Percentiles rank a stretch among this genome's conserved stretches.
phyloP scores from a whole-genome alignment of 2,888 invertebrate species.

The Heliconius hortense region DNA sequence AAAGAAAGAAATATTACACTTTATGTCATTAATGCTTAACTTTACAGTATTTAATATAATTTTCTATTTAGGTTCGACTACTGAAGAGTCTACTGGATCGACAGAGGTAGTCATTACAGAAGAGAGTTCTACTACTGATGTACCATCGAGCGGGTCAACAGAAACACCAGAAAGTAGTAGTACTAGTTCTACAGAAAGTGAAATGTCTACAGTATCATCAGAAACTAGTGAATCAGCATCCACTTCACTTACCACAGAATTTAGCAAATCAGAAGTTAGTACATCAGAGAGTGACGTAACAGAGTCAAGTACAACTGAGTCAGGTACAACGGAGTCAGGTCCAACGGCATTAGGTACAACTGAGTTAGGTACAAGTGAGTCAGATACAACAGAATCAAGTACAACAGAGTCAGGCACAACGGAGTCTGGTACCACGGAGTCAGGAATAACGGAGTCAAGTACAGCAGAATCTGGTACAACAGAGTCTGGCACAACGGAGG shows the following conservation, averaged over 20 bases:
- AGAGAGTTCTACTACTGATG: conserved; percentile 1
- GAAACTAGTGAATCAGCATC: conserved; percentile 21
- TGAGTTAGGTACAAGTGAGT: conserved; percentile 9
- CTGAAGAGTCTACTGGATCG: conserved; percentile 17
- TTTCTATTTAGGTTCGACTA: conserved; percentile 13
- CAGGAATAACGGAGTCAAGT: conserved; percentile 18
- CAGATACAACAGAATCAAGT: conserved; percentile 12
- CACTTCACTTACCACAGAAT: conserved; percentile 2
- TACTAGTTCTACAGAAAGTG: conserved; percentile 23
- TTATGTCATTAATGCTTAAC: neutral
- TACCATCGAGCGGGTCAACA: conserved; percentile 28
- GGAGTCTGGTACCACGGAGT: conserved; percentile 34
- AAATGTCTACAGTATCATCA: conserved; percentile 26
- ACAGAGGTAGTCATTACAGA: conserved; percentile 21
- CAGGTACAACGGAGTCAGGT: conserved; percentile 22
- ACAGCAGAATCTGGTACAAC: conserved; percentile 30
- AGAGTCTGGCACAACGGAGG: conserved; percentile 29
- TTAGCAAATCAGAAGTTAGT: conserved; percentile 24
- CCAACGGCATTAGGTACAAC: conserved; percentile 18
- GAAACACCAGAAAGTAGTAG: conserved; percentile 22
- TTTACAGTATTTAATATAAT: neutral
- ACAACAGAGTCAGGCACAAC: conserved; percentile 30
- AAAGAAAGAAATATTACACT: neutral
- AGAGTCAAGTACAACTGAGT: conserved; percentile 28
- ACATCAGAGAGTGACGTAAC: conserved; percentile 21